These are phyloP conservation scores for Cotesia vestalis DNA, from an alignment of 1,140 invertebrate genomes.

Conservation along the genomic window DNA sequence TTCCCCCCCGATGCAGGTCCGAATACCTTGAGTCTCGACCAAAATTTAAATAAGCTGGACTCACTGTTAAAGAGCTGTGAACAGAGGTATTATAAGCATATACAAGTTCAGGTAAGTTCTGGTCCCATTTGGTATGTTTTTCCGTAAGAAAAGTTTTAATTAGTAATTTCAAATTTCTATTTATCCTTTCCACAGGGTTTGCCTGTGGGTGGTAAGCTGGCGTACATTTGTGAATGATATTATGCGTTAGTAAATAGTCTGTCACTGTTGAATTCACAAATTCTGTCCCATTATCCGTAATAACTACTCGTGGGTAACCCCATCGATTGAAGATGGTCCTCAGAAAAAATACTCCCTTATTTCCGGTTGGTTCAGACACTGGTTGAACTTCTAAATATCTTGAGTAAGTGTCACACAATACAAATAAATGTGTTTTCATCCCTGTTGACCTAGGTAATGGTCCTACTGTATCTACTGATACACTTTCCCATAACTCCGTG, in stretches of 20 bases:
- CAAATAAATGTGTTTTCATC: background rate
- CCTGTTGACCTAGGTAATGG: background rate
- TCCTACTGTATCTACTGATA: background rate
- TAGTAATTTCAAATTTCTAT: constrained; percentile 20
- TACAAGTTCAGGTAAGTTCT: background rate
- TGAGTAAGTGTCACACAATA: background rate
- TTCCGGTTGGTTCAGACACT: background rate
- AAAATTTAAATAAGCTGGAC: constrained; percentile 6
- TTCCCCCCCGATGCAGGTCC: background rate
- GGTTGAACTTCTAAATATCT: background rate
- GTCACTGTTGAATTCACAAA: constrained; percentile 23
- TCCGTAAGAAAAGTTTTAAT: background rate
- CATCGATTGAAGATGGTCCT: constrained; percentile 55
- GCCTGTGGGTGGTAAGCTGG: constrained; percentile 25
- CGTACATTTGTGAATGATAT: constrained; percentile 21
- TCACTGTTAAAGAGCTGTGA: background rate
- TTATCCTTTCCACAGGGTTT: constrained; percentile 32
- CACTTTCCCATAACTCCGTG: background rate
- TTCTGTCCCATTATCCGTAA: constrained; percentile 52
- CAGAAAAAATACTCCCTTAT: background rate
- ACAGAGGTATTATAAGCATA: background rate
- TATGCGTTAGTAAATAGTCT: background rate
- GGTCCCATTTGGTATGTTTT: too few species aligned
- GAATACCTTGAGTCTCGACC: background rate
- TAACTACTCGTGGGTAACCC: constrained; percentile 51